Base-by-base conservation (phyloP, 2,113 vertebrate genomes). In the Myrmecobius fasciatus region DNA sequence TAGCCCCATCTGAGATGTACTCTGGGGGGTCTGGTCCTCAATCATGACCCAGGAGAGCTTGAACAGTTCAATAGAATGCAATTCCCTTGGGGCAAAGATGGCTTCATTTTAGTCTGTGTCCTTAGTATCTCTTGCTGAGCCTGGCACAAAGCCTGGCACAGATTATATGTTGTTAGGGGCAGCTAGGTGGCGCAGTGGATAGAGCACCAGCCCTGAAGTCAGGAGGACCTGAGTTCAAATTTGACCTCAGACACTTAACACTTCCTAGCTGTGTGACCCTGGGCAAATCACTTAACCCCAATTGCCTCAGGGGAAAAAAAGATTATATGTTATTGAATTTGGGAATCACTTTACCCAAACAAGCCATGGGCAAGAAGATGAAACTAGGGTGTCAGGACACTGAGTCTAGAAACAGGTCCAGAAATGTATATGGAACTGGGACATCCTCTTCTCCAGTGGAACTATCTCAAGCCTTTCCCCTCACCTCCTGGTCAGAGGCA, bases 281-380 rank as follows among this genome's bases (percentile, higher is more conserved):
- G n/a, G n/a, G n/a, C n/a, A n/a, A n/a, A n/a, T n/a, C n/a, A n/a
- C n/a, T n/a, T n/a, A n/a, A n/a, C n/a, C n/a, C n/a, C n/a, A n/a
- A n/a, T n/a, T n/a, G n/a, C n/a, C n/a, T n/a, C n/a, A n/a, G n/a
- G n/a, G n/a, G n/a, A n/a, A n/a, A n/a, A n/a, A n/a, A n/a, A n/a
- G n/a, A n/a, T n/a, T n/a, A n/a, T n/a, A n/a, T n/a, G n/a, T n/a
- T 36, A 51, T 91, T 95, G 60, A 92, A 92, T 94, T 48, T 83
- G 12, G n/a, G 56, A 93, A 96, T 28, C 48, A 31, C 4, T 31
- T 51, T 67, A 24, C 75, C 89, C 88, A 94, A 94, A 43, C 28
- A 52, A 26, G 52, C 28, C 83, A 91, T 53, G 91, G 91, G 48
- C 53, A 89, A 54, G 46, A 91, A 94, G 47, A 89, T 46, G 83